A percentile compares a stretch with the other conserved stretches of the same genome.
Evolutionary conservation across 2,888 invertebrate genomes (phyloP).

Genomic region (Agonopterix heracliana): DNA sequence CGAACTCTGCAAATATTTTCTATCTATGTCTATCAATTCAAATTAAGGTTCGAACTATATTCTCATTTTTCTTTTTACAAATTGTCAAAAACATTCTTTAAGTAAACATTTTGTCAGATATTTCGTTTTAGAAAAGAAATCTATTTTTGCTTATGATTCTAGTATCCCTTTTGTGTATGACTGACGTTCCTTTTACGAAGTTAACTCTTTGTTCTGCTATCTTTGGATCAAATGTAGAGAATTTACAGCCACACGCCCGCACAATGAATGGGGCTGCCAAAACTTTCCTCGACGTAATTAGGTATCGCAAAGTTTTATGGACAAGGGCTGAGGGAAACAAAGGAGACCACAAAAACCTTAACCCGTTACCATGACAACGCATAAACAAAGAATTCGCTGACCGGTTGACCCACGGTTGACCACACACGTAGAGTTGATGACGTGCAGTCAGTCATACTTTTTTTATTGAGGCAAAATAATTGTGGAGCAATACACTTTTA

Average conservation of each 20-base stretch:
- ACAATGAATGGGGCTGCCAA: slow-evolving; percentile 27
- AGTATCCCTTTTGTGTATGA: too few relatives aligned
- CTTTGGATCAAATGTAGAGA: too few relatives aligned
- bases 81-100: too few relatives aligned
- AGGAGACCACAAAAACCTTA: slow-evolving; percentile 43
- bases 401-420: slow-evolving; percentile 20
- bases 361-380: slow-evolving; percentile 48
- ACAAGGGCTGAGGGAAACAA: slow-evolving; percentile 33
- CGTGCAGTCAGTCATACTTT: slow-evolving; percentile 19
- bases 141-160: too few relatives aligned
- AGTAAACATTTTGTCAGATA: too few relatives aligned
- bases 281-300: slow-evolving; percentile 52
- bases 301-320: slow-evolving; percentile 49
- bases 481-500: slow-evolving; percentile 7
- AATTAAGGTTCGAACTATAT: too few relatives aligned
- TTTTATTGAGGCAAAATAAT: slow-evolving; percentile 10
- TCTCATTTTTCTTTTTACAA: too few relatives aligned
- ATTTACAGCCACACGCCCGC: slow-evolving; percentile 22
- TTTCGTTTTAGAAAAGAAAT: too few relatives aligned
- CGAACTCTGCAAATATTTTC: too few relatives aligned
- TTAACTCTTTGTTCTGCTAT: neutral
- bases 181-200: neutral
- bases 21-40: too few relatives aligned
- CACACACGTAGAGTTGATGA: slow-evolving; percentile 22
- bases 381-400: slow-evolving; percentile 32